Conservation (phyloP, 2,888 invertebrate genomes). For the Epinotia brunnichana region DNA sequence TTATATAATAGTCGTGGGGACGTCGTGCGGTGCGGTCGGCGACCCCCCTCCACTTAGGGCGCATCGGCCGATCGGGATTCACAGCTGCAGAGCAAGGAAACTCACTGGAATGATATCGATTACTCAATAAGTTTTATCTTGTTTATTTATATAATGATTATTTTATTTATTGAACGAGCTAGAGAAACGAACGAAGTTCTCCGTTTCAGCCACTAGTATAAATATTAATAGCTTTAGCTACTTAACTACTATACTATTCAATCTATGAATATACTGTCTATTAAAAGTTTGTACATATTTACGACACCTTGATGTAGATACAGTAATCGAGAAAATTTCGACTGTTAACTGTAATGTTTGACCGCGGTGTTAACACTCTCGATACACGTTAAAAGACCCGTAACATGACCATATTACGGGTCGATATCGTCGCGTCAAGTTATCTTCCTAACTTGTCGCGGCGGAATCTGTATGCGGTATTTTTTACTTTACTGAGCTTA, state of each 20-base stretch:
- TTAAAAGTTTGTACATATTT: neutral
- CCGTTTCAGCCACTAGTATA: no score
- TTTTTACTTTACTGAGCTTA: no score
- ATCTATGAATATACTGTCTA: no score
- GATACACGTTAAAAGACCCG: constrained; percentile 1
- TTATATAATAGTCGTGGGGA: constrained; percentile 71
- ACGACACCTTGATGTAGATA: neutral
- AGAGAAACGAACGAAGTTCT: no score
- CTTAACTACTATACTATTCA: neutral
- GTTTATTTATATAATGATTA: no score
- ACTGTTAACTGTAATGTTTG: neutral
- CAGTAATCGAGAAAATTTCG: neutral
- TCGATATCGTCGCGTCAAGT: neutral
- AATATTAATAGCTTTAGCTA: neutral
- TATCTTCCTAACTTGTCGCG: neutral
- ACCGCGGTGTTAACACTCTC: neutral
- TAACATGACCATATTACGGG: neutral
- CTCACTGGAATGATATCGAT: neutral
- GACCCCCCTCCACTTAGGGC: constrained; percentile 60
- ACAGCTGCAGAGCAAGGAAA: constrained; percentile 33
- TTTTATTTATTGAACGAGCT: no score
- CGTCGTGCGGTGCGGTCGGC: constrained; percentile 66
- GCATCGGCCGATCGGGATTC: constrained; percentile 48
- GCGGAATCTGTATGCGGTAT: no score
- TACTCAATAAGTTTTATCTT: neutral